phyloP scores from a whole-genome alignment of 2,797 vertebrate genomes.

The Propithecus deckenii region DNA sequence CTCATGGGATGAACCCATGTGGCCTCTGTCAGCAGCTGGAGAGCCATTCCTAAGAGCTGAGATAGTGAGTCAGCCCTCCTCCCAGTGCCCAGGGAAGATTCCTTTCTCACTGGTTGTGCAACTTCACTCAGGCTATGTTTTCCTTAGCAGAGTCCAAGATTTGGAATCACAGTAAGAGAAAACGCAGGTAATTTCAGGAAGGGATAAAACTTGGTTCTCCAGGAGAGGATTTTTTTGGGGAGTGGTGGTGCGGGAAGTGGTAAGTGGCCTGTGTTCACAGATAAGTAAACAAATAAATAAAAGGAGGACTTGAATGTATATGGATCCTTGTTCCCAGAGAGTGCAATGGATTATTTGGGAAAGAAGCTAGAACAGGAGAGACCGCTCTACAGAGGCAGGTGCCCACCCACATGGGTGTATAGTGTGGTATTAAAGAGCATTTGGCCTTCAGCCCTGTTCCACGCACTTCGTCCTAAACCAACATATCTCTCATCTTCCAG shows the following conservation, averaged over 20 bases:
- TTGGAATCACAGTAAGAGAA: not conserved
- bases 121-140: conserved; percentile 15
- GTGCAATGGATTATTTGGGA: not conserved
- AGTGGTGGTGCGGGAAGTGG: not conserved
- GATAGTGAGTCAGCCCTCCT: not conserved
- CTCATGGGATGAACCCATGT: not conserved
- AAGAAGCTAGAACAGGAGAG: conserved; percentile 24
- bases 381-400: not conserved
- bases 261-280: not conserved
- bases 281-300: not conserved
- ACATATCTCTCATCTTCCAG: conserved; percentile 10
- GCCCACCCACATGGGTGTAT: not conserved
- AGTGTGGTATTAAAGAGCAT: not conserved
- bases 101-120: conserved; percentile 44
- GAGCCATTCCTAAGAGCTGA: conserved; percentile 55
- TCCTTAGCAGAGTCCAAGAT: conserved; percentile 45
- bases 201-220: not conserved
- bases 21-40: conserved; percentile 32
- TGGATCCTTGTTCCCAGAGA: not conserved
- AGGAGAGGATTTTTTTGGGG: not conserved
- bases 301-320: not conserved
- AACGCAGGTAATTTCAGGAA: not conserved
- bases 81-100: not conserved
- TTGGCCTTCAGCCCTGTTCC: not conserved
- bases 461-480: conserved; percentile 6